phyloP scores from a whole-genome alignment of 2,113 vertebrate species.

The Spheniscus mendiculus region DNA sequence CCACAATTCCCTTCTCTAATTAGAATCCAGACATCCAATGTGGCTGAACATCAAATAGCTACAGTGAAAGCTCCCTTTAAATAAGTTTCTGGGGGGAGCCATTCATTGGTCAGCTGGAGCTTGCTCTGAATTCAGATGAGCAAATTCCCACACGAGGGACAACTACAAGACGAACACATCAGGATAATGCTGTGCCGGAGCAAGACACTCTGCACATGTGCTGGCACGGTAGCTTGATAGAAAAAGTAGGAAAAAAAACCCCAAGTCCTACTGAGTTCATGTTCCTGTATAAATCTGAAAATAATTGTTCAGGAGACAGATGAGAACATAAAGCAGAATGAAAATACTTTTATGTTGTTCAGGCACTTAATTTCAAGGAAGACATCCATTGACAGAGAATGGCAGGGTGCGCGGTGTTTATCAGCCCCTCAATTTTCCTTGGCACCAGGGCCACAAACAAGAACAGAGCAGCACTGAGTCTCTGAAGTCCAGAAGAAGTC shows the following conservation, averaged over 20 bases:
- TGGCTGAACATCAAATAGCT: neutral
- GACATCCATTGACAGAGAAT: slow-evolving; percentile 13
- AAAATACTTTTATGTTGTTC: slow-evolving; percentile 44
- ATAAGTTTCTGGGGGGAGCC: neutral
- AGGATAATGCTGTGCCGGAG: neutral
- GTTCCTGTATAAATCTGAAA: slow-evolving; percentile 4
- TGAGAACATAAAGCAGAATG: slow-evolving; percentile 18
- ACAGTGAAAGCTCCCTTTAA: neutral
- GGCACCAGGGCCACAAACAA: slow-evolving; percentile 12
- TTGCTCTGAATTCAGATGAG: neutral
- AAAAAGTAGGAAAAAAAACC: neutral
- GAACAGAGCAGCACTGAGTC: slow-evolving; percentile 1
- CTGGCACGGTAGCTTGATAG: neutral
- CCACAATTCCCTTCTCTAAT: neutral
- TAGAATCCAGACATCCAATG: neutral
- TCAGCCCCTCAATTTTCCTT: slow-evolving; percentile 25
- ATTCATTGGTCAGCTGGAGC: neutral
- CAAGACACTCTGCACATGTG: neutral
- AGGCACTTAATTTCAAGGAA: slow-evolving; percentile 15
- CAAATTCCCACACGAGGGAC: neutral
- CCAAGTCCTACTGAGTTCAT: neutral
- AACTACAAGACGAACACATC: neutral
- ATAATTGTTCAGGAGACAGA: slow-evolving; percentile 15
- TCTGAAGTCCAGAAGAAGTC: slow-evolving; percentile 57
- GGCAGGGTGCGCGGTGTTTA: neutral